Evolutionary conservation across 2,888 invertebrate genomes (phyloP).

Genomic region (Bombyx huttoni): DNA sequence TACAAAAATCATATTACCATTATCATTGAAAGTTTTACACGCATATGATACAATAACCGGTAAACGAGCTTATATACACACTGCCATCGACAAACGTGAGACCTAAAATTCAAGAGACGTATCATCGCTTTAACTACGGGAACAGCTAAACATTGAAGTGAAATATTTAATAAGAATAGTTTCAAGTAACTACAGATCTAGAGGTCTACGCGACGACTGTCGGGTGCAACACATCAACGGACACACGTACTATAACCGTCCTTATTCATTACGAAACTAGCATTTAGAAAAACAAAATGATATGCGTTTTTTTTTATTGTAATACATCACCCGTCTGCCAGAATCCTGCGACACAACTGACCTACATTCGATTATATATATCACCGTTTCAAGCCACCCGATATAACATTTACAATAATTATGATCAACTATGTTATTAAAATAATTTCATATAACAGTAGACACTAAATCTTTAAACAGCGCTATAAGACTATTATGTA

Average conservation of each 20-base stretch:
- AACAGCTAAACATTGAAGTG: conserved; percentile 58
- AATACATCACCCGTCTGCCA: conserved; percentile 16
- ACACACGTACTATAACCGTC: conserved; percentile 14
- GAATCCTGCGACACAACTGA: background rate
- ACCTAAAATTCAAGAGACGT: background rate
- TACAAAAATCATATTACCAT: background rate
- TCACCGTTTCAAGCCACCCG: conserved; percentile 30
- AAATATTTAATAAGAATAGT: conserved; percentile 18
- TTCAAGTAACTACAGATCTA: conserved; percentile 48
- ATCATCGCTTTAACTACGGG: conserved; percentile 38
- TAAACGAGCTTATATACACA: background rate
- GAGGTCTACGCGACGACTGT: conserved; percentile 45
- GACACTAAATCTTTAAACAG: conserved; percentile 20
- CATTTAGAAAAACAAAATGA: conserved; percentile 53
- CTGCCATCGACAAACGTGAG: background rate
- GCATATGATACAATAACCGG: background rate
- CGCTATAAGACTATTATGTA: conserved; percentile 15
- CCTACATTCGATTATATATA: background rate
- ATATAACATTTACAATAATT: conserved; percentile 48
- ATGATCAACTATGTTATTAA: conserved; percentile 19
- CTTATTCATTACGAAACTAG: conserved; percentile 27
- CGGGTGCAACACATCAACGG: conserved; percentile 52
- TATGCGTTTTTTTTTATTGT: conserved; percentile 32
- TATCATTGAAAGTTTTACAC: background rate
- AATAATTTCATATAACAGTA: conserved; percentile 9